A percentile compares a stretch with the other conserved stretches of the same genome.
phyloP scores from a whole-genome alignment of 2,888 invertebrate genomes.

The Scotopteryx bipunctaria region DNA sequence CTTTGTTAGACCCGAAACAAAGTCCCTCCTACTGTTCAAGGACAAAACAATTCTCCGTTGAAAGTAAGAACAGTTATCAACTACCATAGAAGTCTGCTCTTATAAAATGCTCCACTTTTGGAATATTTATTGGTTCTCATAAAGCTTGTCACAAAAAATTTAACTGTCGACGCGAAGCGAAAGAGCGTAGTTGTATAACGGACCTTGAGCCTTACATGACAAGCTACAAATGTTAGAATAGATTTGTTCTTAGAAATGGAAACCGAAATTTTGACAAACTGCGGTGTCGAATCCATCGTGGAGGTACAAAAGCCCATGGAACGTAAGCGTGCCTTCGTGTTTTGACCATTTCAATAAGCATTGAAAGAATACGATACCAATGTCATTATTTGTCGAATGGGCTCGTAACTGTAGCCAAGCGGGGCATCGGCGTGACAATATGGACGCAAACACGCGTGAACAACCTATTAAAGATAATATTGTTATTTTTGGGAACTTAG shows the following conservation, averaged over 20 bases:
- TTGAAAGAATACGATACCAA: conserved; percentile 73
- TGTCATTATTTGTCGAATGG: conserved; percentile 72
- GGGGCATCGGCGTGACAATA: conserved; percentile 61
- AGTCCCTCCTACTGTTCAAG: conserved; percentile 55
- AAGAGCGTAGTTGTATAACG: conserved; percentile 66
- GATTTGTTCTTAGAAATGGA: conserved; percentile 70
- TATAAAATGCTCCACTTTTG: conserved; percentile 76
- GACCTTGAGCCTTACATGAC: conserved; percentile 61
- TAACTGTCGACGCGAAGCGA: conserved; percentile 66
- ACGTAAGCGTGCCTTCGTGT: conserved; percentile 76
- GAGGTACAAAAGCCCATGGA: conserved; percentile 60
- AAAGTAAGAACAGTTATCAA: conserved; percentile 79
- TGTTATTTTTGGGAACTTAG: conserved; percentile 30
- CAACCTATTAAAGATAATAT: conserved; percentile 46
- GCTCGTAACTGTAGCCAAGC: conserved; percentile 73
- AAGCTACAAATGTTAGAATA: conserved; percentile 60
- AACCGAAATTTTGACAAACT: conserved; percentile 82
- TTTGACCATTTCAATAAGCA: conserved; percentile 73
- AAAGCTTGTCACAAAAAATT: conserved; percentile 57
- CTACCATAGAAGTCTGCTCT: conserved; percentile 76
- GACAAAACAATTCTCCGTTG: conserved; percentile 59
- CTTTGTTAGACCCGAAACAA: conserved; percentile 56
- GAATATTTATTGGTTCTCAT: conserved; percentile 77
- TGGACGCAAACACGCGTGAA: conserved; percentile 56
- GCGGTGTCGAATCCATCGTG: conserved; percentile 68